Conservation (phyloP, 2,113 vertebrate genomes). For the Cygnus buccinator region DNA sequence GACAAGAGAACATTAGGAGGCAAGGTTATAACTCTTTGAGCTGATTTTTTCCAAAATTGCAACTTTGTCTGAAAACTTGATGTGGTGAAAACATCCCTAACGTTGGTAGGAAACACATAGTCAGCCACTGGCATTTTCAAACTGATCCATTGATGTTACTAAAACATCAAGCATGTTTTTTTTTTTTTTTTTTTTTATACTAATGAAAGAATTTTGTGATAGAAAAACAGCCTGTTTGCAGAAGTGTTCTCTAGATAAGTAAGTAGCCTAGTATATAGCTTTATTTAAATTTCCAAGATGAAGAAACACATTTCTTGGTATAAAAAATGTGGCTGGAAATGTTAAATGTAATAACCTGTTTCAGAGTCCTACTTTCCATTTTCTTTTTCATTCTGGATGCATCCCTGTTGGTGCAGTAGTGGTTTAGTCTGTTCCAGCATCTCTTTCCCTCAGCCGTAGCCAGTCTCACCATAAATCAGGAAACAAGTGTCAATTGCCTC, state of each 20-base stretch:
- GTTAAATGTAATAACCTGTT: neutral
- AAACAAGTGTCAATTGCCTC: neutral
- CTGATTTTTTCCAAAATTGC: neutral
- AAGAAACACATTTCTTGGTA: neutral
- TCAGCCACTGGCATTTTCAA: neutral
- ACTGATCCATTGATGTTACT: neutral
- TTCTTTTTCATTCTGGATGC: neutral
- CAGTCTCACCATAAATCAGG: slow-evolving; percentile 19
- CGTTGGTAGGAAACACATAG: neutral
- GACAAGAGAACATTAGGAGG: neutral
- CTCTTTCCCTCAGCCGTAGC: neutral
- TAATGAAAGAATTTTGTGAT: neutral
- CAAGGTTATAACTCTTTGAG: neutral
- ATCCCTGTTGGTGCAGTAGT: neutral
- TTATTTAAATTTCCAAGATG: neutral
- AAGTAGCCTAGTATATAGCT: neutral
- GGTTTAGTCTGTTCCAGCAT: neutral
- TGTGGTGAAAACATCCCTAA: neutral
- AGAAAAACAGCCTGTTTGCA: neutral
- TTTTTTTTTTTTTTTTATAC: too few species aligned
- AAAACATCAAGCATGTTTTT: neutral
- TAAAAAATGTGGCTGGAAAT: neutral
- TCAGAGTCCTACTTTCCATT: neutral
- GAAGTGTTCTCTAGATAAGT: neutral
- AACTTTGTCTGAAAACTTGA: neutral